Evolutionary conservation across 1,140 invertebrate species (phyloP).

Genomic region (Hycleus phaleratus): DNA sequence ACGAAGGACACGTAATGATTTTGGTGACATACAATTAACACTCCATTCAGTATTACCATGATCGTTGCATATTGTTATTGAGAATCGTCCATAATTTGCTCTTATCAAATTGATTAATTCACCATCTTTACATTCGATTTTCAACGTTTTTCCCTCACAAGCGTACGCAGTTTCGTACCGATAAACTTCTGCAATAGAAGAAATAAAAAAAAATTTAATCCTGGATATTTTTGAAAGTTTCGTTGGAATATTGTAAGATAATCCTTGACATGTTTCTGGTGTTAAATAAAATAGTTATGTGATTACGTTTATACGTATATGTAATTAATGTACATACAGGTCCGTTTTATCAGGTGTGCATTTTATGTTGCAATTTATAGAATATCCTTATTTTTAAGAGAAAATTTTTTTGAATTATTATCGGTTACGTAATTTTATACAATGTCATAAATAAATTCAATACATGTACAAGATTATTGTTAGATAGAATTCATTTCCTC

Average conservation of each 20-base stretch:
- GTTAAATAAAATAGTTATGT: background rate
- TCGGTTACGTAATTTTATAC: background rate
- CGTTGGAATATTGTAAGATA: background rate
- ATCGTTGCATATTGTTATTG: conserved; percentile 93
- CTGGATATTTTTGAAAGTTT: background rate
- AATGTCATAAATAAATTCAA: no score
- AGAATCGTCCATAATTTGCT: conserved; percentile 93
- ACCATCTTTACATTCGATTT: conserved; percentile 79
- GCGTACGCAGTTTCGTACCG: conserved; percentile 87
- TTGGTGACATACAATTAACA: conserved; percentile 88
- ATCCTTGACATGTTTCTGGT: conserved; percentile 10
- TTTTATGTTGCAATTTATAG: conserved; percentile 1
- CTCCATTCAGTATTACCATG: conserved; percentile 95
- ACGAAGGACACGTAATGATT: conserved; percentile 70
- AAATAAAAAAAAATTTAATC: conserved; percentile 10
- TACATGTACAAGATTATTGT: no score
- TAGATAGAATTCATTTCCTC: no score
- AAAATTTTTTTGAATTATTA: background rate
- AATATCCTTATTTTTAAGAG: background rate
- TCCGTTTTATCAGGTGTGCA: conserved; percentile 8
- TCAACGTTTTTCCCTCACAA: conserved; percentile 84
- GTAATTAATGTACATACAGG: conserved; percentile 4
- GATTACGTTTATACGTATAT: no score
- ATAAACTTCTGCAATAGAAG: conserved; percentile 49
- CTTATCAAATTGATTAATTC: conserved; percentile 85